Conservation (phyloP, 2,113 vertebrate species). For the Marcusenius ussheri region DNA sequence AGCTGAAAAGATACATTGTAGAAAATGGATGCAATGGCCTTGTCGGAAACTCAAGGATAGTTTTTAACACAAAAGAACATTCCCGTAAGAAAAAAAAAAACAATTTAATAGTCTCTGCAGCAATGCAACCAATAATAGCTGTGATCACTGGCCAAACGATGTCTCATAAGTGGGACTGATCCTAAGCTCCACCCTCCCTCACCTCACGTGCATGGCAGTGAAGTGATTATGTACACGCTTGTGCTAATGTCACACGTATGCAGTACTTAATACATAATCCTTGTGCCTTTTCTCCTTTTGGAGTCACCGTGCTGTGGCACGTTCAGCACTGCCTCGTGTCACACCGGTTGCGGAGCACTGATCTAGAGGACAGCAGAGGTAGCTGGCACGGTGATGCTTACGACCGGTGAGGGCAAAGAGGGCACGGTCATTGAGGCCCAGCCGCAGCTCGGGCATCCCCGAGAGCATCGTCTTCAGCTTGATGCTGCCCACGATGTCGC, state of each 20-base stretch:
- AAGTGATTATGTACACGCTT: neutral
- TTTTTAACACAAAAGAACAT: neutral
- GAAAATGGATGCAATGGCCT: neutral
- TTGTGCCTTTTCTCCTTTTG: neutral
- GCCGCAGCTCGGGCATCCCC: constrained; percentile 83
- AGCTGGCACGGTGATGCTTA: constrained; percentile 46
- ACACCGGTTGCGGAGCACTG: neutral
- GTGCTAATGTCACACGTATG: neutral
- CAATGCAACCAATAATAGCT: neutral
- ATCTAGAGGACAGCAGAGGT: neutral
- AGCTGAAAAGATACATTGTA: neutral
- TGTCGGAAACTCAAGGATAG: neutral
- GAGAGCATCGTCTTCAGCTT: constrained; percentile 86
- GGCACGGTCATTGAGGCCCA: constrained; percentile 81
- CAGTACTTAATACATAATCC: neutral
- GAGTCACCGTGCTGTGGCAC: neutral
- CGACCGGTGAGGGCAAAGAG: constrained; percentile 83
- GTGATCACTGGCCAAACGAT: neutral
- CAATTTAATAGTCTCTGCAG: neutral
- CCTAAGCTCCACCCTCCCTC: neutral
- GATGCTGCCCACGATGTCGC: constrained; percentile 83
- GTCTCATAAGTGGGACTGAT: neutral
- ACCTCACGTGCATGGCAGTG: neutral
- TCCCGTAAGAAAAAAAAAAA: neutral
- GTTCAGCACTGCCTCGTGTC: neutral